A percentile compares a stretch with the other conserved stretches of the same genome.
phyloP scores from a whole-genome alignment of 2,888 invertebrate species.

The Epinotia nisella region DNA sequence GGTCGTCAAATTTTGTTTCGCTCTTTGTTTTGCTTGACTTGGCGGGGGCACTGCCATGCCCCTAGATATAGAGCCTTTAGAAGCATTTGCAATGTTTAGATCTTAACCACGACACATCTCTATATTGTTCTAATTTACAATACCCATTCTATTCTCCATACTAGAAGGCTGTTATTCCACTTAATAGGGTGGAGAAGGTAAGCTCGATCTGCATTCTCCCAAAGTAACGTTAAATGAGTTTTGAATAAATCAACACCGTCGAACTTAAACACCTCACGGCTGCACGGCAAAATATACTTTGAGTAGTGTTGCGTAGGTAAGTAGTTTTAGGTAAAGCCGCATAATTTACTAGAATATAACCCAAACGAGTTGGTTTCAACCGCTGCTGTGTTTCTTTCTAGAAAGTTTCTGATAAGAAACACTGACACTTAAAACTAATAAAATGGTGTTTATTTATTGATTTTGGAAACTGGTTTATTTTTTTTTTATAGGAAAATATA shows the following conservation, averaged over 20 bases:
- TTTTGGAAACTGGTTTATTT: too few relatives aligned
- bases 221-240: conserved; percentile 42
- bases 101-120: not conserved
- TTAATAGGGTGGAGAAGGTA: not conserved
- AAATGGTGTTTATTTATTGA: too few relatives aligned
- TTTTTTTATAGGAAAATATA: too few relatives aligned
- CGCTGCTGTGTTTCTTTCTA: not conserved
- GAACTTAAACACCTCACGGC: conserved; percentile 42
- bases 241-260: conserved; percentile 46
- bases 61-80: too few relatives aligned
- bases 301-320: conserved; percentile 38
- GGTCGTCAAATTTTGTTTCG: too few relatives aligned
- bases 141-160: not conserved
- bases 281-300: conserved; percentile 42
- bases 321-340: conserved; percentile 34
- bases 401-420: not conserved
- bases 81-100: conserved; percentile 15
- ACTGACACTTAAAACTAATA: not conserved
- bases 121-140: not conserved
- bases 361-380: not conserved
- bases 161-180: not conserved
- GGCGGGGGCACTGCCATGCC: too few relatives aligned
- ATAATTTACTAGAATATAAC: conserved; percentile 15
- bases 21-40: too few relatives aligned
- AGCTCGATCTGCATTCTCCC: conserved; percentile 4